Percentiles rank a stretch among this genome's conserved stretches.
These are phyloP conservation scores for Pterocles orientalis DNA, from an alignment of 2,113 vertebrate genomes.

Conservation along the genomic window DNA sequence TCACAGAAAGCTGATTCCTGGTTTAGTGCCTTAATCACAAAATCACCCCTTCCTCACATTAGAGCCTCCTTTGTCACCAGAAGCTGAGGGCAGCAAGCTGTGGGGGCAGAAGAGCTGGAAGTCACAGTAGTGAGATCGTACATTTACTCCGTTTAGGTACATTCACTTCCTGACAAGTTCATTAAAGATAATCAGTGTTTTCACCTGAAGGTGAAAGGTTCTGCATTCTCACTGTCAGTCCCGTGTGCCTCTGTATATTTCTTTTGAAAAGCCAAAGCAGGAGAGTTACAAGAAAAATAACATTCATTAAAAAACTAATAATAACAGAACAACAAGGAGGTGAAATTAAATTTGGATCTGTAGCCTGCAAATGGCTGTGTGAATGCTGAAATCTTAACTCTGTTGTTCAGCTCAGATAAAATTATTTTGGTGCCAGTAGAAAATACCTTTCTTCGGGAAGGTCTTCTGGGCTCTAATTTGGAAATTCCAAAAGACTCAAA, in stretches of 20 bases:
- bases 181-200: background rate
- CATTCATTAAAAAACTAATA: slow-evolving; percentile 14
- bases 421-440: slow-evolving; percentile 54
- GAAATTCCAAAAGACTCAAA: slow-evolving; percentile 68
- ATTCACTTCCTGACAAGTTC: background rate
- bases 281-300: slow-evolving; percentile 32
- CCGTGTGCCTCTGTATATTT: background rate
- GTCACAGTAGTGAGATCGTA: background rate
- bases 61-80: background rate
- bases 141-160: background rate
- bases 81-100: background rate
- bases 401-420: slow-evolving; percentile 67
- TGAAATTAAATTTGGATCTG: slow-evolving; percentile 52
- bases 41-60: background rate
- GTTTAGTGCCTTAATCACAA: background rate
- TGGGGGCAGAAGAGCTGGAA: background rate
- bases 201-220: slow-evolving; percentile 22
- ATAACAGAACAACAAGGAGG: slow-evolving; percentile 43
- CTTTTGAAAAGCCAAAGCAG: slow-evolving; percentile 36
- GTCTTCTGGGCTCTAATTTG: slow-evolving; percentile 65
- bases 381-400: slow-evolving; percentile 61
- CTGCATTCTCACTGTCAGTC: background rate
- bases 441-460: slow-evolving; percentile 64
- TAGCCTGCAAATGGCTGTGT: background rate
- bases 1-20: background rate